These are phyloP conservation scores for Dreissena polymorpha DNA, from an alignment of 1,140 invertebrate genomes.

Conservation along the genomic window DNA sequence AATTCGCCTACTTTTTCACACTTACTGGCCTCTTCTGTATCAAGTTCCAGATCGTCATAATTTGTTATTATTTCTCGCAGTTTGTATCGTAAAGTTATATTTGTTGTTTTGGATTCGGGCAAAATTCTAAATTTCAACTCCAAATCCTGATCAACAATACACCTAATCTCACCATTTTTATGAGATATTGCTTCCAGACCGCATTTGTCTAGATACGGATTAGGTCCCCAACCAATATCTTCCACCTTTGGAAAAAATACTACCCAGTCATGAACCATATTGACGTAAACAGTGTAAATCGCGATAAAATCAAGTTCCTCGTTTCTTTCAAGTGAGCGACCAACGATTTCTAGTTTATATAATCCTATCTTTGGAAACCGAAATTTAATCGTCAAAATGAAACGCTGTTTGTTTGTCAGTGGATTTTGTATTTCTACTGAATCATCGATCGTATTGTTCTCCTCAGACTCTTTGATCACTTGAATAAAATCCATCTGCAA, in stretches of 20 bases:
- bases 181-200: slow-evolving; percentile 10
- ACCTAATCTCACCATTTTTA: slow-evolving; percentile 18
- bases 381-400: slow-evolving; percentile 3
- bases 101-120: background rate
- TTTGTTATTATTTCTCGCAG: background rate
- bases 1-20: background rate
- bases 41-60: background rate
- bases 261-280: slow-evolving; percentile 12
- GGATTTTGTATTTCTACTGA: background rate
- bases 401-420: background rate
- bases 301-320: slow-evolving; percentile 17
- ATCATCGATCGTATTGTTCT: background rate
- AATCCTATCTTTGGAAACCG: slow-evolving; percentile 11
- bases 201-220: slow-evolving; percentile 28
- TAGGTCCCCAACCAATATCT: slow-evolving; percentile 31
- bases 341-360: slow-evolving; percentile 40
- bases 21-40: background rate
- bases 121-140: slow-evolving; percentile 12
- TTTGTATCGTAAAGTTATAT: slow-evolving; percentile 8
- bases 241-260: slow-evolving; percentile 25
- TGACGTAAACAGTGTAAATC: slow-evolving; percentile 23
- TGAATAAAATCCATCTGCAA: slow-evolving; percentile 28
- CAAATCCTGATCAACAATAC: background rate
- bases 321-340: background rate
- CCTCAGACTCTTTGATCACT: background rate